A percentile compares a stretch with the other conserved stretches of the same genome.
Conservation (phyloP, 2,888 invertebrate species). For the Phyllotreta cruciferae region DNA sequence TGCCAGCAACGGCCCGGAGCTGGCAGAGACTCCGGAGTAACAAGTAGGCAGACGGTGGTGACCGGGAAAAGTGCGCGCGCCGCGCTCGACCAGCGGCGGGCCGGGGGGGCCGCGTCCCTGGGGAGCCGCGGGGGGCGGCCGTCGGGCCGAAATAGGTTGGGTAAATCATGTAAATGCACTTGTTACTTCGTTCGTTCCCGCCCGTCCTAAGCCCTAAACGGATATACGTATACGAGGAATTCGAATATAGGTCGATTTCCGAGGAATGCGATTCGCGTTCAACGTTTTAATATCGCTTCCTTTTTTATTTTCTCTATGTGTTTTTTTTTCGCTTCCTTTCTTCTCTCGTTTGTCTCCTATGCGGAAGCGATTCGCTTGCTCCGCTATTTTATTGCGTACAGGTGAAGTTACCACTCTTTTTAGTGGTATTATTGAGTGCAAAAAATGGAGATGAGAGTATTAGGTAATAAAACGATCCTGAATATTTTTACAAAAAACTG, state of each 20-base stretch:
- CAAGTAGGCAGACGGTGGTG: slow-evolving; percentile 58
- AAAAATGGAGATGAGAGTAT: too few species aligned
- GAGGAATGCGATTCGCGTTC: too few species aligned
- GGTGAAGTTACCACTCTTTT: too few species aligned
- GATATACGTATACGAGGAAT: slow-evolving; percentile 4
- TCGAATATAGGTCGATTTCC: too few species aligned
- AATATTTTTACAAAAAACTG: slow-evolving; percentile 13
- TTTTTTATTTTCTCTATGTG: too few species aligned
- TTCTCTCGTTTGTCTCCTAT: too few species aligned
- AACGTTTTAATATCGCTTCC: too few species aligned
- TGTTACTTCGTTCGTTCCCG: slow-evolving; percentile 24
- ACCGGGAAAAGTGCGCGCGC: slow-evolving; percentile 57
- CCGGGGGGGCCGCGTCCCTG: slow-evolving; percentile 10
- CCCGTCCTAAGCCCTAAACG: slow-evolving; percentile 10
- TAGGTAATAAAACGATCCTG: neutral
- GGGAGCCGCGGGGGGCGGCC: slow-evolving; percentile 15
- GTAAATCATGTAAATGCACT: slow-evolving; percentile 31
- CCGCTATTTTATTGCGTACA: too few species aligned
- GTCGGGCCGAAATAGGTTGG: slow-evolving; percentile 22
- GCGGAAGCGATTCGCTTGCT: too few species aligned
- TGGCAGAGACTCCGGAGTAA: slow-evolving; percentile 58
- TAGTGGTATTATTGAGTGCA: too few species aligned
- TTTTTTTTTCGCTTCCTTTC: too few species aligned
- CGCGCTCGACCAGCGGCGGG: slow-evolving; percentile 33
- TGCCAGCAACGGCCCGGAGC: slow-evolving; percentile 57